Conservation (phyloP, 1,140 invertebrate species). For the Harpegnathos saltator region DNA sequence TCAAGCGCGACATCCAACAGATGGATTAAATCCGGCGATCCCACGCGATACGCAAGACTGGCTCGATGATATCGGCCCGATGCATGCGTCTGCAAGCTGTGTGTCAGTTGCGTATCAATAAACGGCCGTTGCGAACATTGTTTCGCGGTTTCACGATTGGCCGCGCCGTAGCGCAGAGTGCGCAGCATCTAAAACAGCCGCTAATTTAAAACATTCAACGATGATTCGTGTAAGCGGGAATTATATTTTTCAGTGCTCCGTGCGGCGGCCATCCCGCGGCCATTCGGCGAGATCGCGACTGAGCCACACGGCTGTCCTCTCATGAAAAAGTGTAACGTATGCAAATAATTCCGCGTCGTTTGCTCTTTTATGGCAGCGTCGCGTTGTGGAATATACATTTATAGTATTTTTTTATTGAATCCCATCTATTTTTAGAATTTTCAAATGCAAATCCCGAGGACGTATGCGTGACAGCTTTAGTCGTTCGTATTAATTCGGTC, state of each 20-base stretch:
- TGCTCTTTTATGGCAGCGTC: too few relatives aligned
- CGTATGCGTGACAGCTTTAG: neutral
- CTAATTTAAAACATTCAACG: conserved; percentile 6
- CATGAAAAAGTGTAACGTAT: too few relatives aligned
- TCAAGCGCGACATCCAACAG: conserved; percentile 53
- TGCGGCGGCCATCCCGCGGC: too few relatives aligned
- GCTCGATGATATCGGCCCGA: conserved; percentile 18
- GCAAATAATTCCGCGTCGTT: too few relatives aligned
- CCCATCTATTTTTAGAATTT: neutral
- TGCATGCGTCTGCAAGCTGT: neutral
- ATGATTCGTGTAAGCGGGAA: neutral
- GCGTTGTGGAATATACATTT: too few relatives aligned
- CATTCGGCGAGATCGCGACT: neutral
- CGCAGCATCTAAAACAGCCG: neutral
- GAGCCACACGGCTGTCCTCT: neutral
- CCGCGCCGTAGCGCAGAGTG: neutral
- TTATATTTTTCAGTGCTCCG: neutral
- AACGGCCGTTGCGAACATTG: conserved; percentile 28
- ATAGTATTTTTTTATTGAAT: too few relatives aligned
- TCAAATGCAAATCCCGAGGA: neutral
- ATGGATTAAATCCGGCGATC: conserved; percentile 40
- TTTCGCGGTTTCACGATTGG: conserved; percentile 16
- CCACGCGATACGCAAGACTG: conserved; percentile 18
- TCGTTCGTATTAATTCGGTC: neutral
- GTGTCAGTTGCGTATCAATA: conserved; percentile 40